phyloP scores from a whole-genome alignment of 1,140 invertebrate genomes.

The Ephestia elutella region DNA sequence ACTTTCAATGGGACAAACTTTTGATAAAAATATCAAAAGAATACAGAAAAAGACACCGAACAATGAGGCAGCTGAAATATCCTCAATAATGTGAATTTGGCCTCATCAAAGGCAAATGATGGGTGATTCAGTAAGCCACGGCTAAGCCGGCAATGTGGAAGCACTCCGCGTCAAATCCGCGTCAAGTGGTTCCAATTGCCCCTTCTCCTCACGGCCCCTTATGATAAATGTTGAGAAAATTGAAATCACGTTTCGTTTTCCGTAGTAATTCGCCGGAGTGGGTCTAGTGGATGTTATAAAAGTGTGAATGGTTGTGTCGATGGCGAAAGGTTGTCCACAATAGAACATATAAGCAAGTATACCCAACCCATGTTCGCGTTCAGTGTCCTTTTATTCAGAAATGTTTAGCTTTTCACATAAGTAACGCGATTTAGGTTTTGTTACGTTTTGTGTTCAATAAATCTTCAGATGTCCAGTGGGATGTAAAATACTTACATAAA shows the following conservation, averaged over 20 bases:
- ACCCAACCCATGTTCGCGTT: too few relatives aligned
- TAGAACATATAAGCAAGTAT: too few relatives aligned
- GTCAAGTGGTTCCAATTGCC: constrained; percentile 52
- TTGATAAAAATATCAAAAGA: too few relatives aligned
- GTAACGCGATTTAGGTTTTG: too few relatives aligned
- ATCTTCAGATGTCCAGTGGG: too few relatives aligned
- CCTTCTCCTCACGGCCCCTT: constrained; percentile 27
- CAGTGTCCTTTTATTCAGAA: too few relatives aligned
- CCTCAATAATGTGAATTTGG: constrained; percentile 39
- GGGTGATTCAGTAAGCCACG: constrained; percentile 49
- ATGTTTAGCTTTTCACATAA: too few relatives aligned
- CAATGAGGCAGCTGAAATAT: background rate
- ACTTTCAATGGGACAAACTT: too few relatives aligned
- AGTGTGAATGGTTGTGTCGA: constrained; percentile 23
- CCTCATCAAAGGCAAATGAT: constrained; percentile 51
- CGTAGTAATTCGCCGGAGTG: constrained; percentile 28
- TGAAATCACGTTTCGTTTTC: constrained; percentile 51
- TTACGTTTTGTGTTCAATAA: too few relatives aligned
- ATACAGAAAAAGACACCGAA: too few relatives aligned
- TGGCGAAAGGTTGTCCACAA: background rate
- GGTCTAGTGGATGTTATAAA: constrained; percentile 27
- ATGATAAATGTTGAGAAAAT: constrained; percentile 59
- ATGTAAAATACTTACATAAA: too few relatives aligned
- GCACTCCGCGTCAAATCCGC: constrained; percentile 52
- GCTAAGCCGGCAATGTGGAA: constrained; percentile 36